phyloP scores from a whole-genome alignment of 2,888 invertebrate species.

The Tricholauxania praeusta region DNA sequence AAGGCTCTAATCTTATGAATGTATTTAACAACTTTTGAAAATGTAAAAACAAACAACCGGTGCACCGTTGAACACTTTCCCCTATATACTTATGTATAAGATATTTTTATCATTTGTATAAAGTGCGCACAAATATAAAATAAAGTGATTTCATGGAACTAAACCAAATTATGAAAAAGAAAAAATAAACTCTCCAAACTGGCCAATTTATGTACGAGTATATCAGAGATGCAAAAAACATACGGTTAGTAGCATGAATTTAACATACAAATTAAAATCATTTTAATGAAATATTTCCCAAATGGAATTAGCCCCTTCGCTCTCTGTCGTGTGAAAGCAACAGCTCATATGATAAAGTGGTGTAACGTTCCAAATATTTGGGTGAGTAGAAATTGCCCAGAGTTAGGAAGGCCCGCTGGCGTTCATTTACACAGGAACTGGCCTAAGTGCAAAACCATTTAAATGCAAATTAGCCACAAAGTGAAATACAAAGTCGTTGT shows the following conservation, averaged over 20 bases:
- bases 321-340: background rate
- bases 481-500: conserved; percentile 53
- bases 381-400: background rate
- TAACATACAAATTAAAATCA: conserved; percentile 2
- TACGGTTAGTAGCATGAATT: background rate
- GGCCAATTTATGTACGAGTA: no score
- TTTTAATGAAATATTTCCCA: background rate
- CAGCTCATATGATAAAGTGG: background rate
- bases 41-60: no score
- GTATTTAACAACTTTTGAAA: no score
- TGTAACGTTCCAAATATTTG: background rate
- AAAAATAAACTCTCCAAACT: no score
- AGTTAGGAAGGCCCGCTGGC: conserved; percentile 43
- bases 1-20: no score
- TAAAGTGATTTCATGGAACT: no score
- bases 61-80: no score
- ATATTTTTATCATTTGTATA: no score
- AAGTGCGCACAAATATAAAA: no score
- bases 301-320: background rate
- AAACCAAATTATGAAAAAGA: no score
- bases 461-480: conserved; percentile 65
- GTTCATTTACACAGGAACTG: conserved; percentile 64
- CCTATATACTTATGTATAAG: no score
- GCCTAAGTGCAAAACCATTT: conserved; percentile 64
- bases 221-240: no score